Conservation (phyloP, 1,140 invertebrate species). For the Neodiprion lecontei region DNA sequence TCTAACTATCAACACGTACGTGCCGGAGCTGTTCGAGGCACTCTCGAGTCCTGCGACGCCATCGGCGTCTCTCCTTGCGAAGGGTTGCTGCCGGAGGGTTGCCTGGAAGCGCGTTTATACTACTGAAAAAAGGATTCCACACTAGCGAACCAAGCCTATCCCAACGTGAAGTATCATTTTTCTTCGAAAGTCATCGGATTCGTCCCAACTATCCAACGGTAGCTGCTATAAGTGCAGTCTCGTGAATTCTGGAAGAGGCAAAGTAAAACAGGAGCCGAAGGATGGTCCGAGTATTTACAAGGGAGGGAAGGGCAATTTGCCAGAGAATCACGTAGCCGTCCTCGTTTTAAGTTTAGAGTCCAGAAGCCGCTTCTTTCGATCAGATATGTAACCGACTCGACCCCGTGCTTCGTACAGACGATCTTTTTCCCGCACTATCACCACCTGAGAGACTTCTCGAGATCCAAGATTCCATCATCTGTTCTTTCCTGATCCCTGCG, state of each 20-base stretch:
- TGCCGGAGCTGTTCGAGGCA: no score
- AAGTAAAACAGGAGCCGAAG: neutral
- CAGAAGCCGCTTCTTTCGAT: conserved; percentile 1
- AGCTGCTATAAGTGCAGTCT: no score
- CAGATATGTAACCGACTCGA: conserved; percentile 1
- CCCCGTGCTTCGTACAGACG: neutral
- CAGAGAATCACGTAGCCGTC: conserved; percentile 5
- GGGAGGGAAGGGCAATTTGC: neutral
- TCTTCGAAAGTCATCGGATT: no score
- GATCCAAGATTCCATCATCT: neutral
- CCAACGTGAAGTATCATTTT: no score
- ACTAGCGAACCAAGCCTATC: no score
- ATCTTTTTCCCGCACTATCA: no score
- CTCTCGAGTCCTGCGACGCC: neutral
- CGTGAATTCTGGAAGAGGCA: neutral
- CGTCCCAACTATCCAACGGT: neutral
- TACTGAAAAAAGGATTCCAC: no score
- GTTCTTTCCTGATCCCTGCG: neutral
- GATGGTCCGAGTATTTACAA: neutral
- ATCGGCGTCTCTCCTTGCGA: neutral
- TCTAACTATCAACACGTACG: no score
- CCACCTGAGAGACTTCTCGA: neutral
- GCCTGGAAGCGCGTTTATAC: no score
- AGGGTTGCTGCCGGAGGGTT: no score
- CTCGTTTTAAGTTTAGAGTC: neutral